Base-by-base conservation (phyloP, 1,140 invertebrate genomes). In the Tenebrio molitor region DNA sequence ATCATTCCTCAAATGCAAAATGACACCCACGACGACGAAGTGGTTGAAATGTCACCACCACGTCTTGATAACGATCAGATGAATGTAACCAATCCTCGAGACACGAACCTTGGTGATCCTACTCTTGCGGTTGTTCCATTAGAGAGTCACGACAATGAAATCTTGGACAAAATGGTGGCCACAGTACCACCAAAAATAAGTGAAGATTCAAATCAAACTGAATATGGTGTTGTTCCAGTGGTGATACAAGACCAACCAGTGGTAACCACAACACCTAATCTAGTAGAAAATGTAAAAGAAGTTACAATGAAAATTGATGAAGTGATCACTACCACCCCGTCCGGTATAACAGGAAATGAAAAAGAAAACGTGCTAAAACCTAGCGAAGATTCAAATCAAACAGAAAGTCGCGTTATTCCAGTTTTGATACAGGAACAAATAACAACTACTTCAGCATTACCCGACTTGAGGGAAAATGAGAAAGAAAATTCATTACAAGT, bases 51-150 rank as follows among this genome's bases (percentile, higher is more conserved):
- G 6, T 76, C 72, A 41, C 77, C 73, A 53, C 77, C 76, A 64
- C 70, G 79, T 44, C 69, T 84, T 21, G 81, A 84, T 68, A 77
- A 83, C 73, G 83, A 84, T 74, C 77, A 85, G 78, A 73, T 77
- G 46, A 80, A 83, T 73, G 65, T 77, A 58, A 79, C 77, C 8
- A 84, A 84, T 79, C 82, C 83, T 0, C 50, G 73, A 23, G 81
- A 83, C 70, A 42, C 72, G 29, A 68, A 77, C 65, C 72, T 75
- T 15, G 74, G 64, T 6, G 79, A 81, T 66, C 44, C 50, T 12
- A 53, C 66, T 6, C 33, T 72, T 12, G 39, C 14, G 16, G 71
- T 80, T 15, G 33, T 77, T 29, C 77, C 77, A 17, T 63, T 79
- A 12, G 41, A 71, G 17, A 64, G 73, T 14, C 63, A 64, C 64